Conservation (phyloP, 2,888 invertebrate genomes). For the Neuroscelio doddi region DNA sequence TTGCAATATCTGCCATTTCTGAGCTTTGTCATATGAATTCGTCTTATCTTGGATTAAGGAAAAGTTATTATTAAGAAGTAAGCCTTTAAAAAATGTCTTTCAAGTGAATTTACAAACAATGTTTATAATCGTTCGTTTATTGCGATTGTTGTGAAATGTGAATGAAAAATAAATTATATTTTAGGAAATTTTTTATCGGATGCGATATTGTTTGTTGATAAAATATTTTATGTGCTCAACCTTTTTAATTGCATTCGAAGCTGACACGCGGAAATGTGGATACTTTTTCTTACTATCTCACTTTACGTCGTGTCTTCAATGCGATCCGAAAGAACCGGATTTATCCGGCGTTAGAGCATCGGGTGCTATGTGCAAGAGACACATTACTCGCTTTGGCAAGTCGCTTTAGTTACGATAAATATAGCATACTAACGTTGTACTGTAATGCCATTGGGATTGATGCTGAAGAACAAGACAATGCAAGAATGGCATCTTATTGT, state of each 20-base stretch:
- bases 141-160: too few species aligned
- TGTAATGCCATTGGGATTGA: constrained; percentile 52
- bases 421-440: constrained; percentile 51
- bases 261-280: neutral
- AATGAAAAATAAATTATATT: too few species aligned
- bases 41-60: too few species aligned
- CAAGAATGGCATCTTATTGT: constrained; percentile 25
- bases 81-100: too few species aligned
- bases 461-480: constrained; percentile 42
- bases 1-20: neutral
- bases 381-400: constrained; percentile 68
- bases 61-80: too few species aligned
- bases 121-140: too few species aligned
- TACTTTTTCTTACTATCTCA: neutral
- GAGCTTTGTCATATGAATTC: neutral
- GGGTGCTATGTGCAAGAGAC: constrained; percentile 52
- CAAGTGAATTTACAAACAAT: too few species aligned
- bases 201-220: too few species aligned
- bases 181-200: too few species aligned
- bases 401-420: constrained; percentile 57
- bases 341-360: constrained; percentile 53
- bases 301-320: neutral
- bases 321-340: constrained; percentile 55
- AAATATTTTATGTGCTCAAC: too few species aligned
- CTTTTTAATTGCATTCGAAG: too few species aligned